Percentiles rank a stretch among this genome's conserved stretches.
Evolutionary conservation across 2,888 invertebrate genomes (phyloP).

Genomic region (Nasonovia ribisnigri): DNA sequence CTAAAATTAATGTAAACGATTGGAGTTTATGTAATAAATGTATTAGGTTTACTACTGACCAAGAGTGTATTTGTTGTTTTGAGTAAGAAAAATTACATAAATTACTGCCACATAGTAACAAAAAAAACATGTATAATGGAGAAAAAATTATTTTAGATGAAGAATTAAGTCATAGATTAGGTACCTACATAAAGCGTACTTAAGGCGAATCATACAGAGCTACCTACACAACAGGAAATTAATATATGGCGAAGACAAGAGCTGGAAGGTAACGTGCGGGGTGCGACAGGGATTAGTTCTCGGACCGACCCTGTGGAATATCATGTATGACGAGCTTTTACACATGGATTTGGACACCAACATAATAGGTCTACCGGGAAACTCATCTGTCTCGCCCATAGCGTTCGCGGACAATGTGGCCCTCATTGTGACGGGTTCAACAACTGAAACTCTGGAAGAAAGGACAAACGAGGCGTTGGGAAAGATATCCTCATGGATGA

Average conservation of each 20-base stretch:
- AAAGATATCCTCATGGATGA: neutral
- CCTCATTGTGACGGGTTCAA: neutral
- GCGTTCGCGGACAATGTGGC: constrained; percentile 23
- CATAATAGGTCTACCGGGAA: neutral
- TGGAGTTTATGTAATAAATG: too few relatives aligned
- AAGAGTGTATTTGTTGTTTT: neutral
- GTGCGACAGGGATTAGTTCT: constrained; percentile 38
- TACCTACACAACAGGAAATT: neutral
- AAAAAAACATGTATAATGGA: constrained; percentile 21
- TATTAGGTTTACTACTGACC: too few relatives aligned
- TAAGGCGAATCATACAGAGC: neutral
- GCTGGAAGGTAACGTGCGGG: neutral
- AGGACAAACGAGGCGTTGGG: neutral
- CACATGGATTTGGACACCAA: neutral
- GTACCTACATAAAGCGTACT: neutral
- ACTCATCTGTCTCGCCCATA: neutral
- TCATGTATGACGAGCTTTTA: constrained; percentile 10
- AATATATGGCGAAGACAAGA: neutral
- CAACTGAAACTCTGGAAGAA: neutral
- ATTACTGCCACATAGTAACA: neutral
- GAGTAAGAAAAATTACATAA: constrained; percentile 13
- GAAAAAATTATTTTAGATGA: constrained; percentile 21
- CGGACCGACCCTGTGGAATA: constrained; percentile 41
- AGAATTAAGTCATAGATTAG: neutral
- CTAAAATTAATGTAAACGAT: too few relatives aligned